Evolutionary conservation across 2,888 invertebrate species (phyloP).

Genomic region (Spicauda simplicius): DNA sequence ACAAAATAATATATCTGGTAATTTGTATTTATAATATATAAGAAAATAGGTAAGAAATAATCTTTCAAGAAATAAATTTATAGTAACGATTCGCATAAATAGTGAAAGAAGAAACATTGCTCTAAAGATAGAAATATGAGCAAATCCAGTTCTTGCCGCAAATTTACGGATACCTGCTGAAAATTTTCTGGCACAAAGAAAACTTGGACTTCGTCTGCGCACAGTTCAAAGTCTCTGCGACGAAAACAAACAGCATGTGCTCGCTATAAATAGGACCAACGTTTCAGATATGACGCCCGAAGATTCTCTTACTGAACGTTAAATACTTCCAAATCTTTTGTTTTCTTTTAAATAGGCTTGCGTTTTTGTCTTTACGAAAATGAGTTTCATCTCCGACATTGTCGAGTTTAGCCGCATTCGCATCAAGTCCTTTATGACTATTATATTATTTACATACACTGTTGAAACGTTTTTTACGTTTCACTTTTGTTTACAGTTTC

Average conservation of each 20-base stretch:
- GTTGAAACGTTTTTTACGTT: too few species aligned
- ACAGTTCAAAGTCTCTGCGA: slow-evolving; percentile 36
- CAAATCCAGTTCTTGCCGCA: neutral
- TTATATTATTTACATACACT: too few species aligned
- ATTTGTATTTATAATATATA: too few species aligned
- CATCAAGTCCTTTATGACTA: too few species aligned
- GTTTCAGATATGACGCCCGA: slow-evolving; percentile 17
- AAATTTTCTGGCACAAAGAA: slow-evolving; percentile 29
- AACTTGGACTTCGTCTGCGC: slow-evolving; percentile 28
- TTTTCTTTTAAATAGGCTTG: neutral
- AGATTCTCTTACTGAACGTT: slow-evolving; percentile 5
- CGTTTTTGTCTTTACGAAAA: too few species aligned
- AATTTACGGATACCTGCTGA: slow-evolving; percentile 20
- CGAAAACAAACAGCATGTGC: slow-evolving; percentile 35
- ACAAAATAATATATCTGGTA: too few species aligned
- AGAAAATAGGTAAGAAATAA: too few species aligned
- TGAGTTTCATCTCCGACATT: too few species aligned
- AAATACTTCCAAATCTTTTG: neutral
- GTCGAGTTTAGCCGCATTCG: too few species aligned
- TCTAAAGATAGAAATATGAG: neutral
- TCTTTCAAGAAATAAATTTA: neutral
- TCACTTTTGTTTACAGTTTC: too few species aligned
- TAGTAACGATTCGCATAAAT: neutral
- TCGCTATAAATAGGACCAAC: slow-evolving; percentile 27
- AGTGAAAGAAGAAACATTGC: neutral